phyloP scores from a whole-genome alignment of 2,113 vertebrate genomes.

The Odontesthes bonariensis region DNA sequence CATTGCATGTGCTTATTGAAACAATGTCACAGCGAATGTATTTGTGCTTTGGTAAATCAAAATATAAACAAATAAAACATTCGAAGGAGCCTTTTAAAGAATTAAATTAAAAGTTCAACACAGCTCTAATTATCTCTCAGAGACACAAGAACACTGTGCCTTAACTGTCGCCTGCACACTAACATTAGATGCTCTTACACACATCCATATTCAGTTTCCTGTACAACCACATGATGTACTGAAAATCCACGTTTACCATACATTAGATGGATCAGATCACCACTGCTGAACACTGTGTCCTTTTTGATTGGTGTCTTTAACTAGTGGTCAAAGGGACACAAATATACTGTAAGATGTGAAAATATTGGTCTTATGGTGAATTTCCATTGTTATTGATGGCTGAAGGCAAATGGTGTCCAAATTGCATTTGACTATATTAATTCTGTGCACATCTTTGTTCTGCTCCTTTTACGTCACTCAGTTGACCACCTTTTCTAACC shows the following conservation, averaged over 20 bases:
- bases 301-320: conserved; percentile 6
- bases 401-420: conserved; percentile 25
- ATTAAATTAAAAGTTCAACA: neutral
- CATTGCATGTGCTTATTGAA: too few relatives aligned
- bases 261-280: conserved; percentile 8
- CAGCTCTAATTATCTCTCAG: conserved; percentile 25
- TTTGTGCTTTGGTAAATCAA: neutral
- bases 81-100: neutral
- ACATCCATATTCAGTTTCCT: conserved; percentile 45
- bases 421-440: conserved; percentile 27
- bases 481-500: neutral
- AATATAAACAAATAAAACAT: neutral
- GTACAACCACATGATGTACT: conserved; percentile 7
- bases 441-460: conserved; percentile 30
- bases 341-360: conserved; percentile 11
- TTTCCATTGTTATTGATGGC: conserved; percentile 46
- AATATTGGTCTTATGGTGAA: conserved; percentile 34
- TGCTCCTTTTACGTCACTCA: conserved; percentile 7
- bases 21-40: neutral
- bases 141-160: conserved; percentile 10
- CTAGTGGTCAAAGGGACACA: neutral
- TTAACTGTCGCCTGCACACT: conserved; percentile 19
- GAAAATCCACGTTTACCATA: conserved; percentile 33
- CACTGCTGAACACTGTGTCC: neutral
- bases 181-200: conserved; percentile 13